Evolutionary conservation across 2,797 vertebrate species (phyloP).

Genomic region (Phataginus tricuspis): DNA sequence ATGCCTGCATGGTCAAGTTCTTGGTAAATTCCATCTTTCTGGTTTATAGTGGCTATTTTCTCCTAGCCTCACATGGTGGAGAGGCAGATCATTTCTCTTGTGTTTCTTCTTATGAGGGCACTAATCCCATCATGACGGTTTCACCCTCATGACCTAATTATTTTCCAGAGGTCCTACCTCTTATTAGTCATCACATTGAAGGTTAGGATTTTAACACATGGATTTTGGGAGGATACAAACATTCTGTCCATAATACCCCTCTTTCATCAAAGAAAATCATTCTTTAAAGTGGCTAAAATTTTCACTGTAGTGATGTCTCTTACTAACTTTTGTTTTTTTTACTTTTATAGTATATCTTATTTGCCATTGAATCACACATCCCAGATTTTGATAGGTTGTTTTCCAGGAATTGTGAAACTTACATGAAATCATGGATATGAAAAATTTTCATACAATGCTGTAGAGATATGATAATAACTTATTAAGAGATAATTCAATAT

Average conservation of each 20-base stretch:
- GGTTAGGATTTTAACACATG: background rate
- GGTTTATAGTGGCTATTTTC: background rate
- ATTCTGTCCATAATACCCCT: background rate
- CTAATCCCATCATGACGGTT: background rate
- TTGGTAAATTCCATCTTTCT: background rate
- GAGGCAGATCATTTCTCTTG: background rate
- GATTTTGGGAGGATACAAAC: background rate
- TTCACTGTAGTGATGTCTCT: background rate
- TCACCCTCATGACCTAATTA: background rate
- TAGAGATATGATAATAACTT: background rate
- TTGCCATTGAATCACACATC: background rate
- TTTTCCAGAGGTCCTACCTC: background rate
- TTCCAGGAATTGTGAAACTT: background rate
- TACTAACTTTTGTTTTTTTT: background rate
- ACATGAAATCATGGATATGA: background rate
- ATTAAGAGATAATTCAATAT: background rate
- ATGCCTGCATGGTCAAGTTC: background rate
- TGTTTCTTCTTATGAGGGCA: background rate
- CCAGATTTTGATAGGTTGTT: slow-evolving; percentile 18
- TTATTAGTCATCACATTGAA: background rate
- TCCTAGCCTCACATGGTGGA: background rate
- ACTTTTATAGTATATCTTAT: background rate
- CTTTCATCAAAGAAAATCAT: slow-evolving; percentile 6
- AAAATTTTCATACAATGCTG: background rate
- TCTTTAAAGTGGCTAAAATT: background rate